Base-by-base conservation (phyloP, 2,888 invertebrate genomes). In the Eumerus sabulonum region DNA sequence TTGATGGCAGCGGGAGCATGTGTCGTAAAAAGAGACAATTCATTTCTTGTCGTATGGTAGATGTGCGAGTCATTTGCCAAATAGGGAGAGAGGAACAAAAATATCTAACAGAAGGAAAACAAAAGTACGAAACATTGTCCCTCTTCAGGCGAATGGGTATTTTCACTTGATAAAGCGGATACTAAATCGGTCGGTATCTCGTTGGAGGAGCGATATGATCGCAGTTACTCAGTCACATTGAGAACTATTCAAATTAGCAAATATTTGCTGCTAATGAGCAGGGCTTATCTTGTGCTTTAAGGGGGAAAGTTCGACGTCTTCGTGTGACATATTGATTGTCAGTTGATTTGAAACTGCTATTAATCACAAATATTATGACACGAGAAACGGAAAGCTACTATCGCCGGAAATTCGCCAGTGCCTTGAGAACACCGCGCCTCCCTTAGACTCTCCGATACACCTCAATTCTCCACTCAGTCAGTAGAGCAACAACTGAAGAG, bases 171-270 rank as follows among this genome's bases (percentile, higher is more conserved):
- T 54, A 42, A 62, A 70, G 53, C 48, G 48, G 51, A 53, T 57
- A 64, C 44, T 72, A 73, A 60, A 67, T 60, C 7, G 27, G 66
- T 60, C 38, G 45, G 48, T 54, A 42, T 57, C 27, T 27, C 17
- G 35, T 9, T 18, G 19, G 12, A 38, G 13, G 19, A 51, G 45
- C 16, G 72, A 66, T 59, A 66, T 59, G 51, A 59, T 47, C 47
- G 38, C 12, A n/a, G 68, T 60, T 35, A 40, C 60, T n/a, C n/a
- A n/a, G 45, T 47, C 16, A 70, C 27, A 7, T 7, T 47, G 54
- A 9, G 50, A 45, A 59, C 53, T 71, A 66, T 73, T 66, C 59
- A 73, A 73, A 73, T 73, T 66, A 9, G 51, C 47, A 56, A 56
- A 56, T 56, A 66, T 54, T 56, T 59, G 35, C 44, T n/a, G n/a